Evolutionary conservation across 2,888 invertebrate genomes (phyloP), one percentile per base, ranked within the genome.

Genomic region (Thumatha senex): DNA sequence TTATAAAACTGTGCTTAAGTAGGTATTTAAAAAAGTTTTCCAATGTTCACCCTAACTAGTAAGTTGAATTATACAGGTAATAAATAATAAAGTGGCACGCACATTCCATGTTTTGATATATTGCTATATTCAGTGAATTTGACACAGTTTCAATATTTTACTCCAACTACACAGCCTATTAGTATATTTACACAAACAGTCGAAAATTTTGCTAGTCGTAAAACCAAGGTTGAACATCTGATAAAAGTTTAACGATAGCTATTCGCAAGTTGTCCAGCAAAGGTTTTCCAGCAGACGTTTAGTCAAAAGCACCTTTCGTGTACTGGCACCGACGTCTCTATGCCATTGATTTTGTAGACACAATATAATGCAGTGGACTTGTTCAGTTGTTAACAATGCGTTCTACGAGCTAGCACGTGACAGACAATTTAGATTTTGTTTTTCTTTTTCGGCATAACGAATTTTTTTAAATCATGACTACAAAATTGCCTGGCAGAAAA

Each of bases 281-380:
- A 72, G 58, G 67, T 68, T 74, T 59, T n/a, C n/a, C 18, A 24
- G 18, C 18, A 70, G 72, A 70, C 78, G 74, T 77, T 64, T 71
- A 61, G 67, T 62, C 15, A 52, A 51, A 46, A 48, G 42, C 51
- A 46, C 65, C 54, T 24, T 56, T 48, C 51, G 48, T 52, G 48
- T 71, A 63, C 77, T 86, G 89, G 89, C 61, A 90, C 90, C 74
- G 86, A 80, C 70, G 64, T 86, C 86, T 59, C 90, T 77, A 63
- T 62, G 66, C 75, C 44, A 92, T 92, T 79, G 92, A 92, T 92
- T 84, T 79, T 67, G 58, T 71, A 61, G 5, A 11, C 63, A 78
- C 72, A 76, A 77, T 71, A 63, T 61, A n/a, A 73, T 75, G 73
- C 80, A 76, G 74, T 67, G 63, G 35, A 12, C 42, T 44, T 29